Conservation (phyloP, 2,113 vertebrate genomes). For the Okapia johnstoni region DNA sequence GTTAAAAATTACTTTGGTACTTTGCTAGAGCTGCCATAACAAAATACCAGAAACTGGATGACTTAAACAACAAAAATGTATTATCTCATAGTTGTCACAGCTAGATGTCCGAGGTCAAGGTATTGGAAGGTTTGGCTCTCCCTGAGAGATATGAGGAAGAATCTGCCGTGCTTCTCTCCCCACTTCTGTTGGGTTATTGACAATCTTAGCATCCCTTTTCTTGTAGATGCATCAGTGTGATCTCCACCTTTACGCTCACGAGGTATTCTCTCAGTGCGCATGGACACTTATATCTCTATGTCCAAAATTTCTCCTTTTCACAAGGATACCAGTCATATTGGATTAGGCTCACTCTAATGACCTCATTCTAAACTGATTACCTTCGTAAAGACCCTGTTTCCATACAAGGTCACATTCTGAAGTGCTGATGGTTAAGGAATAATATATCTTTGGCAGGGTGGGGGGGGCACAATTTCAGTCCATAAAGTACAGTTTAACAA, state of each 20-base stretch:
- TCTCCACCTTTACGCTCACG: rapidly evolving
- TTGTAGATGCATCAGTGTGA: neutral
- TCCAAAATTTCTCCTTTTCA: neutral
- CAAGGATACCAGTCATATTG: neutral
- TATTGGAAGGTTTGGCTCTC: neutral
- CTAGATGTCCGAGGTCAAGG: neutral
- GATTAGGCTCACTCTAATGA: neutral
- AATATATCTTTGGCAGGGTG: neutral
- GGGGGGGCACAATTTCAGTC: neutral
- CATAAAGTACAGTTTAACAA: neutral
- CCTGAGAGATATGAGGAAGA: neutral
- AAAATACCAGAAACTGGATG: neutral
- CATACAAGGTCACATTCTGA: neutral
- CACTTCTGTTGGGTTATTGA: neutral
- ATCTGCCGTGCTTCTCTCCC: neutral
- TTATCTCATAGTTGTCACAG: neutral
- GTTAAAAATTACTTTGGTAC: neutral
- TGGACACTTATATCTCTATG: neutral
- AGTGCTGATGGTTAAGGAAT: neutral
- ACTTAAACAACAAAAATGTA: neutral
- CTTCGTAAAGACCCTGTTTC: neutral
- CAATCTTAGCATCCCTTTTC: neutral
- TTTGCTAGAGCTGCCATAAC: neutral
- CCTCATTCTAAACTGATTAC: neutral
- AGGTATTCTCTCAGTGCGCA: neutral